These are phyloP conservation scores for Cosmorhoe ocellata DNA, from an alignment of 2,888 invertebrate species.

Conservation along the genomic window DNA sequence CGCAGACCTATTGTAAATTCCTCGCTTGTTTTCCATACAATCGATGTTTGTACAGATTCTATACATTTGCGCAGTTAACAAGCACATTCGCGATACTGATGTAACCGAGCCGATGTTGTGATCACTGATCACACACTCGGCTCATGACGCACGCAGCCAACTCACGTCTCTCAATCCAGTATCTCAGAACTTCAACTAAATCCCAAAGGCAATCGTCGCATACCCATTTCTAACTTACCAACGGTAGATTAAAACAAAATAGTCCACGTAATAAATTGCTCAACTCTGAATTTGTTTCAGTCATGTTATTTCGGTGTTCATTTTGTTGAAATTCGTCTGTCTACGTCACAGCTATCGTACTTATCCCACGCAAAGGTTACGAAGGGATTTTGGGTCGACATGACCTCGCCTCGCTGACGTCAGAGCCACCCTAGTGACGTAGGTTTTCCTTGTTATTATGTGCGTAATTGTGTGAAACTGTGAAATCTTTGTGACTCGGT, in stretches of 20 bases:
- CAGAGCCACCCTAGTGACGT: constrained; percentile 50
- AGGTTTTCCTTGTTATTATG: constrained; percentile 41
- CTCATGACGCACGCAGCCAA: constrained; percentile 22
- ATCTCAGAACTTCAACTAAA: constrained; percentile 5
- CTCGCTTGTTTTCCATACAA: constrained; percentile 58
- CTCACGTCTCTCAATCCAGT: constrained; percentile 8
- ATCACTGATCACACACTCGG: constrained; percentile 23
- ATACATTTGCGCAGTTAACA: constrained; percentile 68
- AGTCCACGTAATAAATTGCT: constrained; percentile 7
- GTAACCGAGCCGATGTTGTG: constrained; percentile 47
- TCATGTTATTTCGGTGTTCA: no score
- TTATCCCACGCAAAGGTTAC: constrained; percentile 43
- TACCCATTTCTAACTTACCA: constrained; percentile 31
- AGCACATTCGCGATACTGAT: constrained; percentile 50
- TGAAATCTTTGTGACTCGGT: constrained; percentile 24
- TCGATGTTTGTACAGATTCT: constrained; percentile 71
- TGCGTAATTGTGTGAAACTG: constrained; percentile 26
- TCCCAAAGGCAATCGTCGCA: background rate
- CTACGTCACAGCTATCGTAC: constrained; percentile 40
- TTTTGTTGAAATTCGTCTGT: constrained; percentile 37
- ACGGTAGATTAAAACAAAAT: constrained; percentile 22
- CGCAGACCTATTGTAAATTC: constrained; percentile 56
- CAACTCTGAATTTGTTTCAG: background rate
- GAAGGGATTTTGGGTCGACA: constrained; percentile 37
- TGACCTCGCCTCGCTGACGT: constrained; percentile 60